Evolutionary conservation across 2,888 invertebrate genomes (phyloP).

Genomic region (Xanthorhoe spadicearia): DNA sequence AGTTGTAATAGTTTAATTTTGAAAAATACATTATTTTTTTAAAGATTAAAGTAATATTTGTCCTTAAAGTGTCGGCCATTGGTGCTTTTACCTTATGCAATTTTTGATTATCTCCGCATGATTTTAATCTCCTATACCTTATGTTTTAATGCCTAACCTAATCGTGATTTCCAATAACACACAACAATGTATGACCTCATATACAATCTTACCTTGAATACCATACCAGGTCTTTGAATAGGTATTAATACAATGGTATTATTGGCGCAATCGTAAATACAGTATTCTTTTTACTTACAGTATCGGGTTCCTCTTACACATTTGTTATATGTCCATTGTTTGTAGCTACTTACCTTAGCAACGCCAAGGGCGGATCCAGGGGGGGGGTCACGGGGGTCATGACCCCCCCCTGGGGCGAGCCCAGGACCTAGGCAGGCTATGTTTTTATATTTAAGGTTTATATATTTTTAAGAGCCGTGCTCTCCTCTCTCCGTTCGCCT

Average conservation of each 20-base stretch:
- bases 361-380: too few relatives aligned
- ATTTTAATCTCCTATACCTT: slow-evolving; percentile 18
- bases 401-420: too few relatives aligned
- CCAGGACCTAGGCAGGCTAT: too few relatives aligned
- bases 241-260: slow-evolving; percentile 51
- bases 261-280: slow-evolving; percentile 49
- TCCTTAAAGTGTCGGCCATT: too few relatives aligned
- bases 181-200: slow-evolving; percentile 36
- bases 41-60: too few relatives aligned
- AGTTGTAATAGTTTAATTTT: too few relatives aligned
- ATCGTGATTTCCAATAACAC: slow-evolving; percentile 31
- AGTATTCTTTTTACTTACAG: slow-evolving; percentile 55
- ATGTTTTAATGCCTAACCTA: slow-evolving; percentile 27
- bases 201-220: slow-evolving; percentile 44
- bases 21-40: too few relatives aligned
- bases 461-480: too few relatives aligned
- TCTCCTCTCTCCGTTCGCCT: too few relatives aligned
- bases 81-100: too few relatives aligned
- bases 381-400: too few relatives aligned
- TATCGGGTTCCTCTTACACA: slow-evolving; percentile 24
- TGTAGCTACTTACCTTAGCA: slow-evolving; percentile 54
- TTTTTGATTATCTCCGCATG: slow-evolving; percentile 25
- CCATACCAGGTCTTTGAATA: slow-evolving; percentile 44
- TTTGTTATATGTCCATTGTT: slow-evolving; percentile 46
- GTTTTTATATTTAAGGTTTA: too few relatives aligned